phyloP scores from a whole-genome alignment of 1,140 invertebrate genomes.

The Heliothis virescens region DNA sequence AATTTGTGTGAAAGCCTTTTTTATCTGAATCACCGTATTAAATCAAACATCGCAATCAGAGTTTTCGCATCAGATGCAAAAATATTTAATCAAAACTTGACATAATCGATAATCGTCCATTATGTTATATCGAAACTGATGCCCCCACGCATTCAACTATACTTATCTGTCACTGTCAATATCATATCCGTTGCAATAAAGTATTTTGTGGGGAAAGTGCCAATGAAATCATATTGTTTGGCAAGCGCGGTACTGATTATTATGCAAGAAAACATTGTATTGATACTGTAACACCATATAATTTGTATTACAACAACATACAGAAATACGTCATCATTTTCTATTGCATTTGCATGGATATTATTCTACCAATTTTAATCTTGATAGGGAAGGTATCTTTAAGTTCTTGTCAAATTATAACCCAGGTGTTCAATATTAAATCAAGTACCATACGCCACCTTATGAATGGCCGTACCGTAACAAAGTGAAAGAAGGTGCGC shows the following conservation, averaged over 20 bases:
- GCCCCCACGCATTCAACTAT: not conserved
- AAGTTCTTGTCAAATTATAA: not conserved
- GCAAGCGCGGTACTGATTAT: not conserved
- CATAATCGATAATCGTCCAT: not conserved
- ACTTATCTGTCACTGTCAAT: not conserved
- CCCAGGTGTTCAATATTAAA: constrained; percentile 24
- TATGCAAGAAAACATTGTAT: not conserved
- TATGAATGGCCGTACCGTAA: constrained; percentile 18
- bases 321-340: not conserved
- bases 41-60: too few species aligned
- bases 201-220: constrained; percentile 16
- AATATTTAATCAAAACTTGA: not conserved
- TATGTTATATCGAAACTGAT: not conserved
- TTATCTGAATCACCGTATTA: too few species aligned
- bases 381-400: too few species aligned
- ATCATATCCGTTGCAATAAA: constrained; percentile 8
- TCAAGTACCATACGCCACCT: not conserved
- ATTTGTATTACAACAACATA: not conserved
- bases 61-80: too few species aligned
- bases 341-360: not conserved
- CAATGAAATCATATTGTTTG: constrained; percentile 12
- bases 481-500: constrained; percentile 42
- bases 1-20: too few species aligned
- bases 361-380: too few species aligned
- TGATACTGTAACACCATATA: too few species aligned